Percentiles rank a stretch among this genome's conserved stretches.
Evolutionary conservation across 2,888 invertebrate genomes (phyloP).

Genomic region (Caenorhabditis sp.): DNA sequence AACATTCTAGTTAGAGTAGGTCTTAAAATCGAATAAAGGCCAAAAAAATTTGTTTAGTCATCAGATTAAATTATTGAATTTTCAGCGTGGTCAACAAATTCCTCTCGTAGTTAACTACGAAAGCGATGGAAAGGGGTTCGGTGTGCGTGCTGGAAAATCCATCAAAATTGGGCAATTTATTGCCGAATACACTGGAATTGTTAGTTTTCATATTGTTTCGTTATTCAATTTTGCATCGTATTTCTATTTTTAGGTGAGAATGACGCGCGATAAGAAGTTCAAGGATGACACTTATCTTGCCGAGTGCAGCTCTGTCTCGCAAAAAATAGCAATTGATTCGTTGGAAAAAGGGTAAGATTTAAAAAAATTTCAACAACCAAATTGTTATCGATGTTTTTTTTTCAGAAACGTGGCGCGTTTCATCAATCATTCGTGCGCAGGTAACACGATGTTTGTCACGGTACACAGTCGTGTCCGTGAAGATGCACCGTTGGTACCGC

Average conservation of each 20-base stretch:
- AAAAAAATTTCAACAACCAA: too few relatives aligned
- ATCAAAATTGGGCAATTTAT: constrained; percentile 16
- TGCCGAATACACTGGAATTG: constrained; percentile 22
- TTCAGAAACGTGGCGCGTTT: constrained; percentile 25
- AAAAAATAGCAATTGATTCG: constrained; percentile 8
- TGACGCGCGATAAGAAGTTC: not conserved
- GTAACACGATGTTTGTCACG: constrained; percentile 19
- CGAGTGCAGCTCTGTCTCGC: not conserved
- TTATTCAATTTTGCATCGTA: too few relatives aligned
- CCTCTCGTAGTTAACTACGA: constrained; percentile 11
- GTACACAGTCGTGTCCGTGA: constrained; percentile 7
- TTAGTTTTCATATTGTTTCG: too few relatives aligned
- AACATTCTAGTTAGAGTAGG: too few relatives aligned
- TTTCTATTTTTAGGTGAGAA: not conserved
- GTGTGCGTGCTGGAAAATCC: constrained; percentile 8
- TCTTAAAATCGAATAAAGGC: too few relatives aligned
- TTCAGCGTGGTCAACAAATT: constrained; percentile 17
- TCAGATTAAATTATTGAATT: not conserved
- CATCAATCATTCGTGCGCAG: constrained; percentile 21
- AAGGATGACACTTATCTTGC: not conserved
- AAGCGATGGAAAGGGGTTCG: constrained; percentile 15
- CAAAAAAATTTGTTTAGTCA: not conserved
- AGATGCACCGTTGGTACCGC: constrained; percentile 13
- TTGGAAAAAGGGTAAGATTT: constrained; percentile 11
- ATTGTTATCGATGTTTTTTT: not conserved